Evolutionary conservation across 1,140 invertebrate genomes (phyloP), one percentile per base, ranked within the genome.

Genomic region (Lineus longissimus): DNA sequence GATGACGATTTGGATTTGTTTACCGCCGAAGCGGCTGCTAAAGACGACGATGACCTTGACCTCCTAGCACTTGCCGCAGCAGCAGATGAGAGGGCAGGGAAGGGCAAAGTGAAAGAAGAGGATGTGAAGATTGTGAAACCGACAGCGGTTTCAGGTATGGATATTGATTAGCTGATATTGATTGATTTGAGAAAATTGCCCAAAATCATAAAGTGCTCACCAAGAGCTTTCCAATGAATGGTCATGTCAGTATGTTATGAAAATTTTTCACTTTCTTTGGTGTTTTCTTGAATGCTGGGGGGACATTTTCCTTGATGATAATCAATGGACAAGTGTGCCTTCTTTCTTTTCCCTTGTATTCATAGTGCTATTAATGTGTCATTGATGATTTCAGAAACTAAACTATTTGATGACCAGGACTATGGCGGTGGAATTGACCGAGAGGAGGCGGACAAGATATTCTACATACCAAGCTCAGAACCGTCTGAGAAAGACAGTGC

Each of bases 381-480:
- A 15, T 15, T 36, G 33, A 15, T 51, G 47, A 6, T 51, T 51
- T 27, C 47, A 61, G 60, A 51, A 55, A 15, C 47, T 13, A 61
- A 61, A 36, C 25, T 61, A 17, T 61, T 61, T 61, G 60, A 15
- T 30, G 43, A 61, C 9, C 60, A 47, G n/a, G 60, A 61, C 33
- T 61, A 51, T 23, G 60, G 60, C 27, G 60, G 45, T 6, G 43
- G 43, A 55, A 41, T 61, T n/a, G 43, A 27, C 4, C 23, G n/a
- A 4, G 60, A 47, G 15, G 47, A 47, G 11, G 47, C 36, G 2
- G 36, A 43, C 22, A 4, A 22, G 47, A 51, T 51, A 51, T 57
- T 61, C 33, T 61, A 27, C 43, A 41, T 47, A 23, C 25, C 60
- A 15, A 36, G 27, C 27, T 41, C 23, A 17, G 22, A 27, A 51